Evolutionary conservation across 2,113 vertebrate genomes (phyloP), one percentile per base, ranked within the genome.

Genomic region (Eolophus roseicapilla): DNA sequence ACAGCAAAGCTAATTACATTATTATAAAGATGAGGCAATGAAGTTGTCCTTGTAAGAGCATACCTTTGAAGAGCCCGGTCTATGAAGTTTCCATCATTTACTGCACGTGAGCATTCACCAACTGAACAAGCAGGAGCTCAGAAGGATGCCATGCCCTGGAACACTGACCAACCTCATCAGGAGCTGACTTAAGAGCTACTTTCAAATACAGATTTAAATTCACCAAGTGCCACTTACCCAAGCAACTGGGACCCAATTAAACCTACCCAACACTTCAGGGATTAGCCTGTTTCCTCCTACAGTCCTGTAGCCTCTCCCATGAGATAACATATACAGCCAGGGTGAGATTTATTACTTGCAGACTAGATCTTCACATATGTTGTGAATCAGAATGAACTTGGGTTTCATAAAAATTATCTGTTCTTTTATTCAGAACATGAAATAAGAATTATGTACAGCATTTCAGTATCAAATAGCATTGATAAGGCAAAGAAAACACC

Each of bases 181-280:
- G 28, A 77, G 27, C 70, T 17, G 80, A 82, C 53, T 91, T 50
- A 25, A 71, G 43, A 95, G 82, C 68, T 49, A 6, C 87, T 91
- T 78, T 14, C 73, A 31, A 82, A 44, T 7, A 20, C 57, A 88
- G 77, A 37, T 44, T 23, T 47, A 55, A 89, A 95, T 47, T 33
- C 87, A 93, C 81, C 21, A 50, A 57, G 90, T 53, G 68, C 73
- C 70, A 86, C 91, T 77, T 86, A 91, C 94, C 83, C 94, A 92
- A 94, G 68, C 92, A 90, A 92, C 68, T 74, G 89, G 75, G 94
- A 92, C 87, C 92, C 95, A 64, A 95, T 97, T 96, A 97, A 95
- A 97, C 28, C 46, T 10, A 39, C 7, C 29, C 94, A 86, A 55
- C 57, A 50, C 62, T 55, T 77, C 49, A 55, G 93, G 88, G 93